phyloP scores from a whole-genome alignment of 1,140 invertebrate species.

The Stenopsyche tienmushanensis region DNA sequence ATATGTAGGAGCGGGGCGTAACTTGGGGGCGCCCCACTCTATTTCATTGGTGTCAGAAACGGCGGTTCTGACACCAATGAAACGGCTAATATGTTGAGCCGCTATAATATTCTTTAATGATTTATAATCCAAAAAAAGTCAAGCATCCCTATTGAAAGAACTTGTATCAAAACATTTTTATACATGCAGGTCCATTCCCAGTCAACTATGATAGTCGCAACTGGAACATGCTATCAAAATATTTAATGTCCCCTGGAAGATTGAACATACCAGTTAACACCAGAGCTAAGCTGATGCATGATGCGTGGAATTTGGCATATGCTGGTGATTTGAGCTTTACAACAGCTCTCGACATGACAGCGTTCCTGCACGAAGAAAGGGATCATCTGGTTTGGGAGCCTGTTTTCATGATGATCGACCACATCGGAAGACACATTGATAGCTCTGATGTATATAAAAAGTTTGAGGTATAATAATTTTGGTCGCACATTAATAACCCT shows the following conservation, averaged over 20 bases:
- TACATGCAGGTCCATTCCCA: conserved; percentile 69
- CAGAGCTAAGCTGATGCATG: conserved; percentile 73
- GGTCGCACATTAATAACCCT: background rate
- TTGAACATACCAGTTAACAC: conserved; percentile 66
- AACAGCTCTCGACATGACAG: conserved; percentile 72
- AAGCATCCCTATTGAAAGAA: no score
- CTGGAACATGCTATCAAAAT: conserved; percentile 71
- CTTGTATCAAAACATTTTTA: background rate
- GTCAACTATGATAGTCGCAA: conserved; percentile 81
- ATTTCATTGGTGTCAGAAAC: no score
- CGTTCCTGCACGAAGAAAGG: conserved; percentile 69
- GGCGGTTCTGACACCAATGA: no score
- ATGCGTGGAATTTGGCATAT: conserved; percentile 77
- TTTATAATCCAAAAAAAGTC: no score
- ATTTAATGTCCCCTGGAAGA: conserved; percentile 57
- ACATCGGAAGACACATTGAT: conserved; percentile 70
- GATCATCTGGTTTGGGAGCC: conserved; percentile 76
- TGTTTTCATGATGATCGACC: conserved; percentile 76
- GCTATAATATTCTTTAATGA: no score
- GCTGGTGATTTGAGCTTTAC: conserved; percentile 71
- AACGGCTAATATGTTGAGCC: no score
- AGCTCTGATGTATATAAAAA: conserved; percentile 63
- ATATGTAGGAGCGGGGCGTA: no score
- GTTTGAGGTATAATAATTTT: conserved; percentile 59
- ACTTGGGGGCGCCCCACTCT: no score